phyloP scores from a whole-genome alignment of 1,140 invertebrate species.

The Micrasema minimum region DNA sequence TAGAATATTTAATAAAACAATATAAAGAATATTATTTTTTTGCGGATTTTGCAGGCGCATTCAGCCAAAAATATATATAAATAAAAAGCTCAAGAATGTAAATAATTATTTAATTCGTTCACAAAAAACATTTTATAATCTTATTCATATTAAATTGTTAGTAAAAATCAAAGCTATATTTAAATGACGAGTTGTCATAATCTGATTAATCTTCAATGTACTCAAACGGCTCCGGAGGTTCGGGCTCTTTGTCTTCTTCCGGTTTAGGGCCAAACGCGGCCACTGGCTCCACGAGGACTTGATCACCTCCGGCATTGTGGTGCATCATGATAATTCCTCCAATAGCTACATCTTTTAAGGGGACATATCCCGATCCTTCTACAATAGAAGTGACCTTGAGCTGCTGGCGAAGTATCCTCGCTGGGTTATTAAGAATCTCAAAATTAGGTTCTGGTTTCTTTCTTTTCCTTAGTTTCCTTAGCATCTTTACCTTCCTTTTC shows the following conservation, averaged over 20 bases:
- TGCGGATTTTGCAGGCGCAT: no score
- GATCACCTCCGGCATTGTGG: slow-evolving; percentile 82
- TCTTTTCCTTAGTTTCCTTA: slow-evolving; percentile 75
- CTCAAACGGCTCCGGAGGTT: slow-evolving; percentile 97
- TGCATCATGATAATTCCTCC: slow-evolving; percentile 97
- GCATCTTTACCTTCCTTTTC: slow-evolving; percentile 67
- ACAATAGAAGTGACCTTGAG: slow-evolving; percentile 86
- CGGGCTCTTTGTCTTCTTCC: slow-evolving; percentile 95
- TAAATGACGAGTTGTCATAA: background rate
- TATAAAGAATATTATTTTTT: no score
- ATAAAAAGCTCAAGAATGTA: background rate
- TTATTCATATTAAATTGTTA: slow-evolving; percentile 65
- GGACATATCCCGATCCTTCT: slow-evolving; percentile 83
- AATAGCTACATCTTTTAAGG: slow-evolving; percentile 91
- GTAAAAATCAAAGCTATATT: slow-evolving; percentile 23
- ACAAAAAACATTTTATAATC: slow-evolving; percentile 34
- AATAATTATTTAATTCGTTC: slow-evolving; percentile 32
- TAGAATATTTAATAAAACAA: no score
- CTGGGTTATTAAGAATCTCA: slow-evolving; percentile 94
- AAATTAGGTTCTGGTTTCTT: slow-evolving; percentile 89
- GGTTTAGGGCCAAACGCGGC: slow-evolving; percentile 93
- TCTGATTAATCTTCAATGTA: slow-evolving; percentile 83
- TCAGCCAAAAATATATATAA: no score
- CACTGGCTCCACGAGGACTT: slow-evolving; percentile 93
- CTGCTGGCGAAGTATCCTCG: slow-evolving; percentile 92